Base-by-base conservation (phyloP, 2,888 invertebrate genomes). In the Ellobium chinense region DNA sequence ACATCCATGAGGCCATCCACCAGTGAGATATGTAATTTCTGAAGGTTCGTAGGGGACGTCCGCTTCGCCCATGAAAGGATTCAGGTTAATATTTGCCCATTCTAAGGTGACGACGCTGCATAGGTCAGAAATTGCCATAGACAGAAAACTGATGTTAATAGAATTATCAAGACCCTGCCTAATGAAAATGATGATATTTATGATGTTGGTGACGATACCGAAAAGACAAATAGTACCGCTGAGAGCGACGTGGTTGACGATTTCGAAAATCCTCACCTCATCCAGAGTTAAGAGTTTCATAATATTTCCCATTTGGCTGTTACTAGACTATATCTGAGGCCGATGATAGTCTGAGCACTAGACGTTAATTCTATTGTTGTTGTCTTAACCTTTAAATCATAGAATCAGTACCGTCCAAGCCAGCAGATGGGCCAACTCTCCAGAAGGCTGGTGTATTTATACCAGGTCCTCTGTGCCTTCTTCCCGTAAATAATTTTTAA, bases 161-260 rank as follows among this genome's bases (percentile, higher is more conserved):
- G 34, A 58, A 14, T 36, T 46, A 7, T 27, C 34, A 5, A 72
- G 14, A 37, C 60, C 72, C 36, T 60, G 72, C 37, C 58, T 34
- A 12, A 3, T 2, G 46, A 72, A 72, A n/a, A 72, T 60, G 2
- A 72, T 58, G 21, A 72, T 72, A 27, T 72, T 72, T n/a, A 72
- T 60, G 14, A 72, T 58, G 7, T 72, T 72, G 36, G 14, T 37
- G 37, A 72, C 36, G 37, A 36, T 58, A 2, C 72, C 72, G 2
- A 72, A 24, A n/a, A 72, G 34, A 58, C 72, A 72, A 36, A 72
- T 36, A 18, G 60, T 24, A 4, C 72, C 58, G 37, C 56, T 72
- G 31, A 72, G 12, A 36, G 58, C 24, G 1, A 60, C 27, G 34
- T 72, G 37, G 58, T 72, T 72, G n/a, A 72, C 58, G 5, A 72